Evolutionary conservation across 2,888 invertebrate genomes (phyloP), one percentile per base, ranked within the genome.

Genomic region (Omphaloscelis lunosa): DNA sequence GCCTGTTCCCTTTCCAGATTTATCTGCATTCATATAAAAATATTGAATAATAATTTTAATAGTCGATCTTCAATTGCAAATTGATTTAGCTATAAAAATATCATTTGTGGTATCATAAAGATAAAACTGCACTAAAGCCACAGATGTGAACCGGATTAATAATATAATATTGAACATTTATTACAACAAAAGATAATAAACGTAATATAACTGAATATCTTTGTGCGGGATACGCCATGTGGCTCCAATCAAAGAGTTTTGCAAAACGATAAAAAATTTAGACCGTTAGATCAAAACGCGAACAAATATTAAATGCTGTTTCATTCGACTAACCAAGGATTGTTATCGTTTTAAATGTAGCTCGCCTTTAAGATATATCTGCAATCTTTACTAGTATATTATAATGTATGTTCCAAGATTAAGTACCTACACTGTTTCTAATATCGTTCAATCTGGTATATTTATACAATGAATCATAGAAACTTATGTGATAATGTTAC

Each of bases 401-500:
- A 78, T 34, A 78, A 59, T 69, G 5, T 65, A 48, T 74, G 41
- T 53, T 23, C 75, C 74, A 53, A 83, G 59, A 79, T 79, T 72
- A 34, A n/a, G 34, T 68, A 78, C 67, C 59, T 75, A 61, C 41
- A 72, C 69, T 73, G 34, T 79, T 84, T 84, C 75, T 75, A 75
- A 86, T 86, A 80, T 71, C 59, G 29, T 63, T 86, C 34, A 68
- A 75, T 79, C 70, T 62, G 29, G 34, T 86, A 83, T 84, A 73
- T 84, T 86, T 75, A 82, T 70, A 80, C 66, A 80, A 87, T 90
- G 90, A 92, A 86, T 92, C 89, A 91, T 87, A 86, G 79, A 84
- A 86, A 83, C 84, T 82, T 87, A 86, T 89, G 84, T 89, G 87
- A 90, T 89, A 88, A 89, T 83, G 86, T 89, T 90, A 88, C 74